Evolutionary conservation across 2,888 invertebrate genomes (phyloP), one percentile per base, ranked within the genome.

Genomic region (Pollenia labialis): DNA sequence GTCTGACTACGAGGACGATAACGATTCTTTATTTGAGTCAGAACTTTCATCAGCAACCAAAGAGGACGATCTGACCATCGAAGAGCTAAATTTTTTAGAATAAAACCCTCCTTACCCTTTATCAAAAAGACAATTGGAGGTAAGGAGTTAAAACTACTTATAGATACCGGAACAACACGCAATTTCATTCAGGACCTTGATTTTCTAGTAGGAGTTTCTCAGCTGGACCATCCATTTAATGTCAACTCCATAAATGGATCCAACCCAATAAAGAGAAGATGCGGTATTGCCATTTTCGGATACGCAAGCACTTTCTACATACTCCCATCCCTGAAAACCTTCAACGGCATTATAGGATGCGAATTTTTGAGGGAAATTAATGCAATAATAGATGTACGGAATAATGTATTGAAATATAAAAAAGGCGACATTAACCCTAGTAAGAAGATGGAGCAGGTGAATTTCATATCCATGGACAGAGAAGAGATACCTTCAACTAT

Each of bases 31-130:
- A 2, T 71, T 71, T n/a, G 56, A 50, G 42, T 44, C 60, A 11
- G 71, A 87, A 12, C 14, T 71, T 32, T 32, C 32, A 32, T 32
- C 32, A 32, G 32, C 32, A 32, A 32, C 32, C 32, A 32, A 32
- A 23, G 72, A 80, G n/a, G 71, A 54, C 11, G 71, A 54, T 8
- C 52, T 52, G 7, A 52, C 3, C 8, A 18, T 50, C 14, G 48
- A 48, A 66, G 48, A 66, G 18, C 23, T 48, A 8, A 66, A 87
- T 89, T 88, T 87, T 88, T 87, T 87, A 85, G 85, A 50, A 56
- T 58, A 66, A 75, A 76, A 16, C 81, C 80, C 60, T 80, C 82
- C 62, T 18, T 66, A 66, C 79, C 80, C 44, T 84, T 56, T 52
- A 76, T 82, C 54, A 75, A 64, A n/a, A 69, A 83, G 18, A 77